Evolutionary conservation across 2,113 vertebrate genomes (phyloP).

Genomic region (Gnathonemus echidnorhynchus): DNA sequence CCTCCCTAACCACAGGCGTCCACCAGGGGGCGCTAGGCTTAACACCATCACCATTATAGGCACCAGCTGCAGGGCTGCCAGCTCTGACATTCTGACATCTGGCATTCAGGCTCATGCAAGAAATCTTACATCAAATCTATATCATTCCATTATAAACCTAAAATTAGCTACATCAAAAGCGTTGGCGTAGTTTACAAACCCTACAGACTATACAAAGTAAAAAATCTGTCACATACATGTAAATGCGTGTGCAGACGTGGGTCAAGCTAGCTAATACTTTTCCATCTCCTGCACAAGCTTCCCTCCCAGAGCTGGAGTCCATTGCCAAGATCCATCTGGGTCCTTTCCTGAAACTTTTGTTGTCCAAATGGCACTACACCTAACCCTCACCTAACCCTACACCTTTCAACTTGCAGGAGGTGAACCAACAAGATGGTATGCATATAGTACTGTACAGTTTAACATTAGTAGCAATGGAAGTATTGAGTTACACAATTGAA

Average conservation of each 20-base stretch:
- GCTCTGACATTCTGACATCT: no score
- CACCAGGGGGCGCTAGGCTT: not conserved
- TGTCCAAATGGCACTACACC: not conserved
- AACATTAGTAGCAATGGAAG: no score
- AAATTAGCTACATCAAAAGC: no score
- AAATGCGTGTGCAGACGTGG: no score
- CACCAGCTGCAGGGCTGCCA: not conserved
- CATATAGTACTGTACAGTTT: not conserved
- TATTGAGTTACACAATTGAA: not conserved
- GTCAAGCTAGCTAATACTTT: not conserved
- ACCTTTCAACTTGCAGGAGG: not conserved
- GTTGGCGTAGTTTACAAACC: no score
- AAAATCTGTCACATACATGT: no score
- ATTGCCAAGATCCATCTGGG: not conserved
- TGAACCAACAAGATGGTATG: not conserved
- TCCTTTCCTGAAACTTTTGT: not conserved
- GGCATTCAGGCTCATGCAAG: no score
- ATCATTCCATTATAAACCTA: no score
- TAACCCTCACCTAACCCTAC: no score
- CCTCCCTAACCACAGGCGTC: not conserved
- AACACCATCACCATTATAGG: not conserved
- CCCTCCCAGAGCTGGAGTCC: not conserved
- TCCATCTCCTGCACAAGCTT: not conserved
- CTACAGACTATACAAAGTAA: no score
- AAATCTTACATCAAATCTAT: no score